Base-by-base conservation (phyloP, 2,113 vertebrate species). In the Sinocyclocheilus anshuiensis region DNA sequence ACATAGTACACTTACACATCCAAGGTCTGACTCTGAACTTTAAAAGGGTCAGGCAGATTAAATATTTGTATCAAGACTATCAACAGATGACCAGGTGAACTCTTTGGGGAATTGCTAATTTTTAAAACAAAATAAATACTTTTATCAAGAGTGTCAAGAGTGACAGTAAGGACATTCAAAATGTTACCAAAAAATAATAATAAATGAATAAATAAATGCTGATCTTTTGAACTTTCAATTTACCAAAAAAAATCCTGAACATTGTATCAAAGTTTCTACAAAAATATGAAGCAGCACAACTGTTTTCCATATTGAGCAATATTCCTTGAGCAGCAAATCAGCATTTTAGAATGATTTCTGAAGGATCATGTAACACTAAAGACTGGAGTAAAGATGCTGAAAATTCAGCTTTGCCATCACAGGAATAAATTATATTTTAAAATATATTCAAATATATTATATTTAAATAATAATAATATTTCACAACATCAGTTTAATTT, bases 1-100 rank as follows among this genome's bases (percentile, higher is more conserved):
- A 29, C 22, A 78, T 11, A 53, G 59, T 22, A 55, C 82, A 63
- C 57, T 42, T 71, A 39, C 24, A 57, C 82, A 48, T 71, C 39
- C 53, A 33, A 71, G 12, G n/a, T 69, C 65, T 71, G 74, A 63
- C n/a, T 69, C 77, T 71, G 74, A 63, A n/a, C 55, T 63, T 78
- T 67, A 29, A 81, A 45, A 10, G 22, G n/a, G n/a, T 65, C n/a
- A 67, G 24, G 22, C 77, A 61, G 77, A n/a, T n/a, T n/a, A 10
- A 36, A 59, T 4, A 79, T 59, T 3, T 57, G 3, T 16, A 63
- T 24, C n/a, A 13, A 80, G 13, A 5, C 6, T n/a, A 22, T 6
- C 10, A 78, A 36, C 77, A 39, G 9, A 33, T 13, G 26, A 33
- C 18, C 53, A 22, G 53, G 0, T 20, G 15, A 53, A 33, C 50